Evolutionary conservation across 1,140 invertebrate species (phyloP).

Genomic region (Penaeus chinensis): DNA sequence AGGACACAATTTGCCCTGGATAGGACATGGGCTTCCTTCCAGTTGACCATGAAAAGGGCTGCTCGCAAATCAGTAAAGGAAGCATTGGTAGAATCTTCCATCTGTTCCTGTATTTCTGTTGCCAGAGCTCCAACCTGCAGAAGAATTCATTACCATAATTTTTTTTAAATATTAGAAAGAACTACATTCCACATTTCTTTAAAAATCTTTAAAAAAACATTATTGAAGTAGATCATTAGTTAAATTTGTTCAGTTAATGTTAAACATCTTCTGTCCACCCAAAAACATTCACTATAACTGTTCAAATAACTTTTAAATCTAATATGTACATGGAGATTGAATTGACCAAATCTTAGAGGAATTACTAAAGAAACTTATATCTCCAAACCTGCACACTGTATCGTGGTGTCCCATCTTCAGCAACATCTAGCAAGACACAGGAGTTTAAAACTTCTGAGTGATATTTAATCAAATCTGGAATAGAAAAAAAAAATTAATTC

Average conservation of each 20-base stretch:
- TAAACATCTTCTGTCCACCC: too few relatives aligned
- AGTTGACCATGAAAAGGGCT: slow-evolving; percentile 48
- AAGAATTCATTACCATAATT: neutral
- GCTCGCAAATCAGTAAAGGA: slow-evolving; percentile 34
- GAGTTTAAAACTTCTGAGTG: slow-evolving; percentile 14
- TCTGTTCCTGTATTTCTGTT: slow-evolving; percentile 25
- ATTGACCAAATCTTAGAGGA: neutral
- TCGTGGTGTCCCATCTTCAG: slow-evolving; percentile 33
- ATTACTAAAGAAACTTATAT: neutral
- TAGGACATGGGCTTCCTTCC: slow-evolving; percentile 47
- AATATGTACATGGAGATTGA: too few relatives aligned
- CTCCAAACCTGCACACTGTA: slow-evolving; percentile 49
- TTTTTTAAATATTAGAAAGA: too few relatives aligned
- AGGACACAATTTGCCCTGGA: slow-evolving; percentile 40
- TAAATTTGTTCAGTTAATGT: too few relatives aligned
- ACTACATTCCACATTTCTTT: too few relatives aligned
- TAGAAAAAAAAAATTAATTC: too few relatives aligned
- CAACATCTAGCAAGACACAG: slow-evolving; percentile 22
- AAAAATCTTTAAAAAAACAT: too few relatives aligned
- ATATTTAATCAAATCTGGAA: slow-evolving; percentile 37
- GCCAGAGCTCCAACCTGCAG: slow-evolving; percentile 40
- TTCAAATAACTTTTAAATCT: too few relatives aligned
- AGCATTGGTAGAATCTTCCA: slow-evolving; percentile 32
- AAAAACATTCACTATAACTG: too few relatives aligned
- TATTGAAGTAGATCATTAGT: too few relatives aligned